A percentile compares a stretch with the other conserved stretches of the same genome.
Evolutionary conservation across 2,888 invertebrate species (phyloP).

Genomic region (Drosophila peninsularis): DNA sequence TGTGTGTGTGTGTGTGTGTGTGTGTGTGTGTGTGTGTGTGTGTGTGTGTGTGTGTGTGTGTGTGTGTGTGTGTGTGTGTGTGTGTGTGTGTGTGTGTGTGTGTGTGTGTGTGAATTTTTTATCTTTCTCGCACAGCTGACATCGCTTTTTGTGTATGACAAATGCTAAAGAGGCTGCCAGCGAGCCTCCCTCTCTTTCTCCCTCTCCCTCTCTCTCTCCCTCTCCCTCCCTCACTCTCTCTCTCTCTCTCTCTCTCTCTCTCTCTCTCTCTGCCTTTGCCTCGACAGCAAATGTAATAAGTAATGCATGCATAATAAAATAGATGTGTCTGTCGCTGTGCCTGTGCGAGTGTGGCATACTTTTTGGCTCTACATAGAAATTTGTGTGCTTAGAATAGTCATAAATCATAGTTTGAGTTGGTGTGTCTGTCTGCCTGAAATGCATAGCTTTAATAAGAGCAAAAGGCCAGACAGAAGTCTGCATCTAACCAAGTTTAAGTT

Average conservation of each 20-base stretch:
- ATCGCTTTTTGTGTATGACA: constrained; percentile 60
- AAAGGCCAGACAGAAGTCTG: background rate
- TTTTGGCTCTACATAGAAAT: constrained; percentile 48
- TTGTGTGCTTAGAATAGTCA: constrained; percentile 44
- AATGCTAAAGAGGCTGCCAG: constrained; percentile 51
- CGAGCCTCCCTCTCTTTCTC: constrained; percentile 15
- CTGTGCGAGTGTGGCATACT: constrained; percentile 44
- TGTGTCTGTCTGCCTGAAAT: background rate
- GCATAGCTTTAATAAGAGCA: constrained; percentile 7
- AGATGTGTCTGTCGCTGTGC: constrained; percentile 14
- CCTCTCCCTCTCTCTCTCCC: background rate
- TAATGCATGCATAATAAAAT: constrained; percentile 61
- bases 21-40: too few species aligned
- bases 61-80: too few species aligned
- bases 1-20: too few species aligned
- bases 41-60: too few species aligned
- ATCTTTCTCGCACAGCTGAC: constrained; percentile 55
- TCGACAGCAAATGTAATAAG: constrained; percentile 58
- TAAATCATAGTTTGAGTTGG: constrained; percentile 46
- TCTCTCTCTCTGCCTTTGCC: constrained; percentile 5
- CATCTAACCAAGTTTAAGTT: background rate
- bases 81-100: too few species aligned
- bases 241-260: background rate
- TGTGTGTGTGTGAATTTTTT: constrained; percentile 36
- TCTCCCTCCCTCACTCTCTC: background rate